phyloP scores from a whole-genome alignment of 2,888 invertebrate genomes.

The Chrysodeixis includens region DNA sequence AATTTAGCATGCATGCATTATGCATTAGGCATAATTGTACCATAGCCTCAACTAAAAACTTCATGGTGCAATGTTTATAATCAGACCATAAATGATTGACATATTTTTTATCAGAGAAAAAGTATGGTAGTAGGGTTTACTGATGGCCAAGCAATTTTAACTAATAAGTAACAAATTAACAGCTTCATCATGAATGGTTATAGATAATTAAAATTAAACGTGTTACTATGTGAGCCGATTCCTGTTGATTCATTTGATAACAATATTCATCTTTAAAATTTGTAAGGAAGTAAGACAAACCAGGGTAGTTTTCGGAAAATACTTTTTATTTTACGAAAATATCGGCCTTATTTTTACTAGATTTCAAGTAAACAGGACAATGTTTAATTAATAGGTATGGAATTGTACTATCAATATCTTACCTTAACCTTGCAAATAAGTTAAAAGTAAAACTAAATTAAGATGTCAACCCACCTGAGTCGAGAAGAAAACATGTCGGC shows the following conservation, averaged over 20 bases:
- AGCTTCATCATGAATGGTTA: neutral
- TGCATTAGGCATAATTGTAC: neutral
- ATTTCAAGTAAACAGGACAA: neutral
- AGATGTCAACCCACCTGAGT: conserved; percentile 72
- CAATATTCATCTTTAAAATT: conserved; percentile 9
- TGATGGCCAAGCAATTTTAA: too few relatives aligned
- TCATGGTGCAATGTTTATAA: conserved; percentile 1
- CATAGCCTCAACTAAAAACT: neutral
- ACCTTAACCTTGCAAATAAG: neutral
- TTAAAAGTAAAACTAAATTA: conserved; percentile 8
- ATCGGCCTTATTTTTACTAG: neutral
- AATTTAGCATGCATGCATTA: neutral
- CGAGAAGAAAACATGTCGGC: conserved; percentile 80
- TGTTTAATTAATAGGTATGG: neutral
- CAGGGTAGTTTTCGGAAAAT: neutral
- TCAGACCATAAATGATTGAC: neutral
- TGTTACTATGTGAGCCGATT: neutral
- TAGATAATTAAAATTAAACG: neutral
- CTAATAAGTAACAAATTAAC: neutral
- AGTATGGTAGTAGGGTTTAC: too few relatives aligned
- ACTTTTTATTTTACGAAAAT: neutral
- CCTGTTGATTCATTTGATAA: conserved; percentile 7
- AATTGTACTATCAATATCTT: neutral
- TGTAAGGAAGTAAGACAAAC: too few relatives aligned
- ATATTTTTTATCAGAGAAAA: neutral